These are phyloP conservation scores for Nomada ferruginata DNA, from an alignment of 2,888 invertebrate species.

Conservation along the genomic window DNA sequence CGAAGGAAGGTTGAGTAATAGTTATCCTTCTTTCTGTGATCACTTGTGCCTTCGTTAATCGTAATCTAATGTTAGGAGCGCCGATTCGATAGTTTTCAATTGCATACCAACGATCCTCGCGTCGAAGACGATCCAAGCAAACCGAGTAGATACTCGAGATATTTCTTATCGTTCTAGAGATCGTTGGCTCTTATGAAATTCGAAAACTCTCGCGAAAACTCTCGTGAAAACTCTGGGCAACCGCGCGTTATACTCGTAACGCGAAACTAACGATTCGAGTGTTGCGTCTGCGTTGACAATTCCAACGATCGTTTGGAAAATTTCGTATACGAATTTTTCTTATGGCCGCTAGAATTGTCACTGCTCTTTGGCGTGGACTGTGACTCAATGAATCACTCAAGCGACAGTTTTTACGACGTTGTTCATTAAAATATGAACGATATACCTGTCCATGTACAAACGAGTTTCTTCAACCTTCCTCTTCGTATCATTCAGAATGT, in stretches of 20 bases:
- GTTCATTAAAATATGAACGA: conserved; percentile 32
- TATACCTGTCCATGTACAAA: conserved; percentile 50
- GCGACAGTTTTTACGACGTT: conserved; percentile 19
- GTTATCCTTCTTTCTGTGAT: conserved; percentile 47
- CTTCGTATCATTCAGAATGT: conserved; percentile 5
- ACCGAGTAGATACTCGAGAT: background rate
- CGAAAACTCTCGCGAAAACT: background rate
- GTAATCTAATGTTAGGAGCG: conserved; percentile 13
- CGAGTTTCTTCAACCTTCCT: conserved; percentile 46
- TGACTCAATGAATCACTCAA: conserved; percentile 12
- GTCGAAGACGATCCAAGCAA: background rate
- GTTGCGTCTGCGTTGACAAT: conserved; percentile 52
- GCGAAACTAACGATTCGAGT: conserved; percentile 11
- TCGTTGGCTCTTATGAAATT: conserved; percentile 1
- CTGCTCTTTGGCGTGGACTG: conserved; percentile 57
- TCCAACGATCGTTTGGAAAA: conserved; percentile 46
- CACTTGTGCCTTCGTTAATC: conserved; percentile 44
- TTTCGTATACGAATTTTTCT: conserved; percentile 16
- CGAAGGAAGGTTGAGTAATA: conserved; percentile 47
- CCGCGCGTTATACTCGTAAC: background rate
- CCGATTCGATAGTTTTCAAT: conserved; percentile 22
- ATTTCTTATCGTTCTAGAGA: background rate
- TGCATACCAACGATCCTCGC: background rate
- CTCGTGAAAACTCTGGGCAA: background rate
- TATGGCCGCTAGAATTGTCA: conserved; percentile 57